Conservation (phyloP, 37 sponge, comb jelly and placozoan species). For the Hormiphora californensis region DNA sequence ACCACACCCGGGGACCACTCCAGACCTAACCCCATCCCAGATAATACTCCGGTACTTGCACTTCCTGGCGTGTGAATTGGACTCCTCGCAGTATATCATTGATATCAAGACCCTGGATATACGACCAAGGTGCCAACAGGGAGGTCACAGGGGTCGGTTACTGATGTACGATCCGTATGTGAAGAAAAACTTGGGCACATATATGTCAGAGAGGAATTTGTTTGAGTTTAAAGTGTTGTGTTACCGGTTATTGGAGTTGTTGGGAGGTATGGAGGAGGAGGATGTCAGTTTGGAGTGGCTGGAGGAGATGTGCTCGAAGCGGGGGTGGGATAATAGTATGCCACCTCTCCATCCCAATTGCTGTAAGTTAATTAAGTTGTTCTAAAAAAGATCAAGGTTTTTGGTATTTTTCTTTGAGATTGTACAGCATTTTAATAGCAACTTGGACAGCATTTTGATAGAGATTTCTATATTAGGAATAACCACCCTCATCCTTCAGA, state of each 20-base stretch:
- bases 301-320: too few species aligned
- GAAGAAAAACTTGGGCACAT: background rate
- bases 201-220: background rate
- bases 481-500: too few species aligned
- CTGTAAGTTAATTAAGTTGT: too few species aligned
- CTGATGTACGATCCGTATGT: background rate
- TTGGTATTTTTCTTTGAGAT: too few species aligned
- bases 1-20: background rate
- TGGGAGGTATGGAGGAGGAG: too few species aligned
- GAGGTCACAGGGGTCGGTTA: background rate
- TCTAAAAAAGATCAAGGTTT: too few species aligned
- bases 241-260: background rate
- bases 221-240: background rate
- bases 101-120: background rate
- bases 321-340: too few species aligned
- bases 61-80: constrained; percentile 1
- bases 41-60: background rate
- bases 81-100: background rate
- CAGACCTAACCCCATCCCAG: background rate
- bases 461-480: too few species aligned
- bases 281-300: too few species aligned
- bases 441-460: too few species aligned
- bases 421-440: too few species aligned
- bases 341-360: too few species aligned
- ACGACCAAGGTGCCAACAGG: background rate